Conservation (phyloP, 2,797 vertebrate genomes). For the Sebastes umbrosus region DNA sequence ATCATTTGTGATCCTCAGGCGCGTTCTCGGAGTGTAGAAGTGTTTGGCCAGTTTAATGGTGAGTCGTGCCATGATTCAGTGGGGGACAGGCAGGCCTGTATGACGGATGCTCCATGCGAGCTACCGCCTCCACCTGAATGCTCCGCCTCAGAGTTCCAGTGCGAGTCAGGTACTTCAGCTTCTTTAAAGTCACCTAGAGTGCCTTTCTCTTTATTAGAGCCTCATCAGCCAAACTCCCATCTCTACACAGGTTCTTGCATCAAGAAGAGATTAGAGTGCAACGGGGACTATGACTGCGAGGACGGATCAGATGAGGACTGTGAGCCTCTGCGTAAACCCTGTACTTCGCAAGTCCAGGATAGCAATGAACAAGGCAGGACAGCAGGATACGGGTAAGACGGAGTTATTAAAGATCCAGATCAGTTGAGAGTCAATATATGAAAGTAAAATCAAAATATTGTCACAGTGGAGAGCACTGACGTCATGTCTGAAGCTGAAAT, state of each 20-base stretch:
- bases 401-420: background rate
- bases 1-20: conserved; percentile 73
- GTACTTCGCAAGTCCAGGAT: conserved; percentile 56
- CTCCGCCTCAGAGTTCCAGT: conserved; percentile 78
- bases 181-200: background rate
- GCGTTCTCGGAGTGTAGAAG: conserved; percentile 82
- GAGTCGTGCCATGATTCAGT: conserved; percentile 64
- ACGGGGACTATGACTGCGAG: conserved; percentile 90
- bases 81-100: conserved; percentile 80
- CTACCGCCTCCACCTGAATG: conserved; percentile 42
- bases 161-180: conserved; percentile 66
- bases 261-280: conserved; percentile 84
- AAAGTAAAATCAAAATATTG: background rate
- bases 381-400: conserved; percentile 86
- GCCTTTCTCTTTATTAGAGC: background rate
- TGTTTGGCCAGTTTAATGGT: conserved; percentile 87
- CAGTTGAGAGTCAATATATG: background rate
- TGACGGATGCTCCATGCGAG: conserved; percentile 47
- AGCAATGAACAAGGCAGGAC: conserved; percentile 86
- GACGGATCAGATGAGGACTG: conserved; percentile 89
- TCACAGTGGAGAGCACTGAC: background rate
- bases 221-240: background rate
- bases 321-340: conserved; percentile 63
- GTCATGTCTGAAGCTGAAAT: no score
- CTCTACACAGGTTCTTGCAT: conserved; percentile 84